phyloP scores from a whole-genome alignment of 2,888 invertebrate species.

The Watsonalla cultraria region DNA sequence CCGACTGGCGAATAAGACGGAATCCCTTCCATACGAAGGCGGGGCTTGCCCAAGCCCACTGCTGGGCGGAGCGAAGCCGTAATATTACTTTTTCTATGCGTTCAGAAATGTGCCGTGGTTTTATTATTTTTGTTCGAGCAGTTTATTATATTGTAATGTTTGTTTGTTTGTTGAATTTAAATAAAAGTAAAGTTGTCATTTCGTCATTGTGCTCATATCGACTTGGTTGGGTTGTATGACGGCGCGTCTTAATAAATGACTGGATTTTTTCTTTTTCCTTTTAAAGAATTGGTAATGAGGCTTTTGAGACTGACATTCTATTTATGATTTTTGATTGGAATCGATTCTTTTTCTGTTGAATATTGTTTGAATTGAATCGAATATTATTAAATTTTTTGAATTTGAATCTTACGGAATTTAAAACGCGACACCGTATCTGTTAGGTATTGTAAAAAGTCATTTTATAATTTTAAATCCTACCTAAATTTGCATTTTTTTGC shows the following conservation, averaged over 20 bases:
- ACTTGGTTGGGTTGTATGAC: slow-evolving; percentile 23
- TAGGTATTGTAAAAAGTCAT: no score
- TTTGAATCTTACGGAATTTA: no score
- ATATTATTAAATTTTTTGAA: no score
- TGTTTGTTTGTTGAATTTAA: slow-evolving; percentile 44
- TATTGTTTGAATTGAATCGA: no score
- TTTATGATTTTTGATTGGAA: not conserved
- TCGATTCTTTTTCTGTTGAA: not conserved
- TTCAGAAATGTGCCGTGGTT: slow-evolving; percentile 31
- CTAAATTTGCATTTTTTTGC: no score
- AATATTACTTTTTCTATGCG: slow-evolving; percentile 37
- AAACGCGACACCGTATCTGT: no score
- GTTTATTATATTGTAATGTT: slow-evolving; percentile 70
- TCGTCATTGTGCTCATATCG: slow-evolving; percentile 43
- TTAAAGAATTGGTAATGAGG: not conserved
- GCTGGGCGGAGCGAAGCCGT: slow-evolving; percentile 40
- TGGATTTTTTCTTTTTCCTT: slow-evolving; percentile 11
- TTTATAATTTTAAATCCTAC: no score
- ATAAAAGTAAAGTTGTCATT: slow-evolving; percentile 52
- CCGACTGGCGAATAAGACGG: slow-evolving; percentile 59
- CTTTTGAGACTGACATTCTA: not conserved
- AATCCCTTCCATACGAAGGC: slow-evolving; percentile 46
- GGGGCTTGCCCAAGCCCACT: slow-evolving; percentile 40
- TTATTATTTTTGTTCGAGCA: slow-evolving; percentile 50
- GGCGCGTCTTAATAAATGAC: slow-evolving; percentile 50